phyloP scores from a whole-genome alignment of 2,797 vertebrate genomes.

The Rhinoraja longicauda region DNA sequence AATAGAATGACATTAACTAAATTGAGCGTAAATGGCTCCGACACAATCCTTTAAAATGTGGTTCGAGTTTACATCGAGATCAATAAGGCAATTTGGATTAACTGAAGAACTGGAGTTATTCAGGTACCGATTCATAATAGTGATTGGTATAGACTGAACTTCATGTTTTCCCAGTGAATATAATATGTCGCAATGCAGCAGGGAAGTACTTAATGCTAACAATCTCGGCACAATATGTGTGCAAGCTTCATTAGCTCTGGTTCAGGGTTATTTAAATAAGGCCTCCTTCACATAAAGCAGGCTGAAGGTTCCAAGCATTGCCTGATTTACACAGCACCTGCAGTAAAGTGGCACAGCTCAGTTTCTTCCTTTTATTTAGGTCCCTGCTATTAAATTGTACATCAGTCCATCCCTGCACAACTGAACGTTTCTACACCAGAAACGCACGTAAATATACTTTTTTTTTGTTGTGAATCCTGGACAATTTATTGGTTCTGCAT shows the following conservation, averaged over 20 bases:
- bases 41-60: not conserved
- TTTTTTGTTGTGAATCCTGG: not conserved
- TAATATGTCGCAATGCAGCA: not conserved
- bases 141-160: too few relatives aligned
- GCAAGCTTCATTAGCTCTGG: not conserved
- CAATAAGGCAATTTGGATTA: not conserved
- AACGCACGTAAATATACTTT: not conserved
- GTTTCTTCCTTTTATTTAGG: not conserved
- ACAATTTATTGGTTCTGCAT: not conserved
- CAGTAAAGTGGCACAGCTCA: not conserved
- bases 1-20: too few relatives aligned
- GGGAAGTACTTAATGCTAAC: not conserved
- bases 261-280: not conserved
- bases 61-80: not conserved
- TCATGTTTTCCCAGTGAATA: not conserved
- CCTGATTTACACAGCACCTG: not conserved
- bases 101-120: not conserved
- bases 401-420: not conserved
- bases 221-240: not conserved
- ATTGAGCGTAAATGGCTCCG: too few relatives aligned
- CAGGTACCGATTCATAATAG: not conserved
- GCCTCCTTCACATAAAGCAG: not conserved
- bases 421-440: not conserved
- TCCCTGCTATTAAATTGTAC: not conserved
- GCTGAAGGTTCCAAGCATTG: not conserved